These are phyloP conservation scores for Drosophila kurseongensis DNA, from an alignment of 1,140 invertebrate species.

Conservation along the genomic window DNA sequence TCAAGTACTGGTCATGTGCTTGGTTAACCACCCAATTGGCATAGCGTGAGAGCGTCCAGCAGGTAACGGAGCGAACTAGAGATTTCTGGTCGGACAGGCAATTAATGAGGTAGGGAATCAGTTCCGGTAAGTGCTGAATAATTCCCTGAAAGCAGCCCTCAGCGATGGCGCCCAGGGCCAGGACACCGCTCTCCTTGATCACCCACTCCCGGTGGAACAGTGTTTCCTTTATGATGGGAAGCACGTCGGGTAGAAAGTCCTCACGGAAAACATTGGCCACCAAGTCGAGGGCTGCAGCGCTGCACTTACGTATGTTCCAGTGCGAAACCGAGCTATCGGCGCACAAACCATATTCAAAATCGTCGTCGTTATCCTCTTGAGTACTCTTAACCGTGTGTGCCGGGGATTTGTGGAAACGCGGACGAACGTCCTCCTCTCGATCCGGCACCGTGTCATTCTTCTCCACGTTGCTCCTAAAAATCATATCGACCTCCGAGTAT, in stretches of 20 bases:
- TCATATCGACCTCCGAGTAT: slow-evolving; percentile 99
- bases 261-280: slow-evolving; percentile 98
- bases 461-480: slow-evolving; percentile 94
- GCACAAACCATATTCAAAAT: slow-evolving; percentile 92
- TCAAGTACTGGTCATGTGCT: slow-evolving; percentile 96
- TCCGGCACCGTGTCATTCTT: slow-evolving; percentile 99
- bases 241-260: slow-evolving; percentile 95
- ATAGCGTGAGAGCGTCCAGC: slow-evolving; percentile 99
- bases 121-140: slow-evolving; percentile 96
- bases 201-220: slow-evolving; percentile 98
- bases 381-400: slow-evolving; percentile 88
- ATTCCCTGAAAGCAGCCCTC: slow-evolving; percentile 99
- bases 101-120: slow-evolving; percentile 97
- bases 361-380: slow-evolving; percentile 89
- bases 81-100: slow-evolving; percentile 98
- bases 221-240: slow-evolving; percentile 98
- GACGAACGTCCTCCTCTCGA: slow-evolving; percentile 98
- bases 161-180: slow-evolving; percentile 98
- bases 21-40: slow-evolving; percentile 99
- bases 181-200: slow-evolving; percentile 97
- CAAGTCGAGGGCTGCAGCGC: slow-evolving; percentile 98
- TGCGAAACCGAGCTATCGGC: slow-evolving; percentile 97
- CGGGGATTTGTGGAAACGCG: slow-evolving; percentile 97
- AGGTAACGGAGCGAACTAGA: slow-evolving; percentile 98
- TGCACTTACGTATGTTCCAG: slow-evolving; percentile 99